These are phyloP conservation scores for Merops nubicus DNA, from an alignment of 2,113 vertebrate genomes.

Conservation along the genomic window DNA sequence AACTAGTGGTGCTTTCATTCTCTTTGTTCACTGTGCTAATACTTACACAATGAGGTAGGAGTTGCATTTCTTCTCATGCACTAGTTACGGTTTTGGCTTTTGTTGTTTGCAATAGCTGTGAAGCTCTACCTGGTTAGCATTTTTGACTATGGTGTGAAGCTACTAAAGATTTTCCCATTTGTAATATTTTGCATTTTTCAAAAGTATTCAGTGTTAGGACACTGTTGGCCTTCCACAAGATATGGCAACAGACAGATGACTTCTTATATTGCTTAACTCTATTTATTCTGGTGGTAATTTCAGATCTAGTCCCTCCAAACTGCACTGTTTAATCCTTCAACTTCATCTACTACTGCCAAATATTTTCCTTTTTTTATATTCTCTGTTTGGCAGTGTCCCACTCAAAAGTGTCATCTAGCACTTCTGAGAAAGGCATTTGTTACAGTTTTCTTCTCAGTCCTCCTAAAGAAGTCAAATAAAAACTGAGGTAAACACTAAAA, in stretches of 20 bases:
- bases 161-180: background rate
- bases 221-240: background rate
- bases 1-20: background rate
- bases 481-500: background rate
- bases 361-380: background rate
- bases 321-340: background rate
- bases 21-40: background rate
- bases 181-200: background rate
- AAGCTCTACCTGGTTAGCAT: background rate
- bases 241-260: background rate
- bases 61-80: background rate
- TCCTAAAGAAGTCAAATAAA: background rate
- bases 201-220: background rate
- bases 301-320: background rate
- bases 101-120: background rate
- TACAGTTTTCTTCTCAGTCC: background rate
- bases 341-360: background rate
- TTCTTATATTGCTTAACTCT: background rate
- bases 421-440: background rate
- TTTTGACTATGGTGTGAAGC: background rate
- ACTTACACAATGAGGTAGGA: background rate
- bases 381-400: background rate
- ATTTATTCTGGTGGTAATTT: background rate
- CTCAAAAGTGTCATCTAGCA: background rate
- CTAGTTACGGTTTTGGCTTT: background rate